phyloP scores from a whole-genome alignment of 2,888 invertebrate genomes.

The Plagiodera versicolora region DNA sequence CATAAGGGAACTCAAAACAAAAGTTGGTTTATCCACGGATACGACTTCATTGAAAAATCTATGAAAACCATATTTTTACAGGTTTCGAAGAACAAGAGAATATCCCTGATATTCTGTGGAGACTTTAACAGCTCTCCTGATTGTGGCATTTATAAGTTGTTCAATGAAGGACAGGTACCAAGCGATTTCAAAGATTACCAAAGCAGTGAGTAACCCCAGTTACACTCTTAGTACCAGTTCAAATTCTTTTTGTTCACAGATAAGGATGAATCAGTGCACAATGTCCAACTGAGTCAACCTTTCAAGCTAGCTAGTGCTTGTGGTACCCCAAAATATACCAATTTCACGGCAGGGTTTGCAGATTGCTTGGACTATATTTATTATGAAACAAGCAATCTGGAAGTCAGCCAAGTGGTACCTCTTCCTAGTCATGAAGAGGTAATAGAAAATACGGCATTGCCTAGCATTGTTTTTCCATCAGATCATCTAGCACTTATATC shows the following conservation, averaged over 20 bases:
- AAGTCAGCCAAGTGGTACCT: conserved; percentile 74
- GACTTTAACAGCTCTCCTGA: conserved; percentile 92
- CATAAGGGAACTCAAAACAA: conserved; percentile 52
- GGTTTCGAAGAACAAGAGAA: conserved; percentile 50
- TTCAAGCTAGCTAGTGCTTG: conserved; percentile 76
- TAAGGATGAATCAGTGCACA: conserved; percentile 63
- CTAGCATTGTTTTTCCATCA: conserved; percentile 88
- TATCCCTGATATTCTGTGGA: conserved; percentile 82
- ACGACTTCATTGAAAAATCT: background rate
- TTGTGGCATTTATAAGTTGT: conserved; percentile 79
- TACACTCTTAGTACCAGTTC: background rate
- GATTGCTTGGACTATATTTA: conserved; percentile 93
- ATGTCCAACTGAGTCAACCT: conserved; percentile 67
- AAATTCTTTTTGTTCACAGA: conserved; percentile 60
- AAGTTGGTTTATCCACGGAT: conserved; percentile 37
- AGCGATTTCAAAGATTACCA: conserved; percentile 73
- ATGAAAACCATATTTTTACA: too few species aligned
- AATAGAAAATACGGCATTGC: conserved; percentile 73
- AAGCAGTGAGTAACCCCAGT: conserved; percentile 65
- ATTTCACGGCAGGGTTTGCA: conserved; percentile 80
- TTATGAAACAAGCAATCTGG: conserved; percentile 67
- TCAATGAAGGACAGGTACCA: conserved; percentile 70
- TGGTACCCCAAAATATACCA: conserved; percentile 83
- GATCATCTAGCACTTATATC: conserved; percentile 89
- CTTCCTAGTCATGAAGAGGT: conserved; percentile 80